Evolutionary conservation across 2,797 vertebrate genomes (phyloP).

Genomic region (Neosilurus hyrtlii): DNA sequence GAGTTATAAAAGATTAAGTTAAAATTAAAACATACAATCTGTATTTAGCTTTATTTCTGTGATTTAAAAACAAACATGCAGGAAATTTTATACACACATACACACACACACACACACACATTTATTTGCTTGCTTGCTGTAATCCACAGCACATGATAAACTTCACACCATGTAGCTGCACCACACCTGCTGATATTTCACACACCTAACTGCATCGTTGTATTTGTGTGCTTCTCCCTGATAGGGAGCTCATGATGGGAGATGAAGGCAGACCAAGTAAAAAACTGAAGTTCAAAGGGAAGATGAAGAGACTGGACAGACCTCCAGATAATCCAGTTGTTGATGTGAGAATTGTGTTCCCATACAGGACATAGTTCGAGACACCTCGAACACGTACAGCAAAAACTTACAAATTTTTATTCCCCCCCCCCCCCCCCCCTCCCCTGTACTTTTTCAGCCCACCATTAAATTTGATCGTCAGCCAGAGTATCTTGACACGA

Average conservation of each 20-base stretch:
- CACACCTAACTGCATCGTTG: not conserved
- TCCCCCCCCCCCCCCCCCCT: too few species aligned
- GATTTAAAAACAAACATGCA: not conserved
- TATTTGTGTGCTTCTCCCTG: not conserved
- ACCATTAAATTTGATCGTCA: conserved; percentile 97
- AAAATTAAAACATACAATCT: not conserved
- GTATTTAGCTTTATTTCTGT: not conserved
- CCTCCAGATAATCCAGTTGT: conserved; percentile 93
- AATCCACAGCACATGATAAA: not conserved
- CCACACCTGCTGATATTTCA: not conserved
- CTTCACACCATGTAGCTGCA: not conserved
- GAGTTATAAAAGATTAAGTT: not conserved
- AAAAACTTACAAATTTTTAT: too few species aligned
- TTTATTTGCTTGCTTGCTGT: not conserved
- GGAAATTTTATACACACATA: too few species aligned
- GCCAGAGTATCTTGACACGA: conserved; percentile 89
- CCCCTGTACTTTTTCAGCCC: conserved; percentile 70
- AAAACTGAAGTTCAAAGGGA: conserved; percentile 90
- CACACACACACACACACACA: too few species aligned
- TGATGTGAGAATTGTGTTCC: conserved; percentile 76
- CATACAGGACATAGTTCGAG: not conserved
- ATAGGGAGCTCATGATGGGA: conserved; percentile 93
- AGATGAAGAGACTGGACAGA: conserved; percentile 82
- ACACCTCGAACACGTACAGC: not conserved
- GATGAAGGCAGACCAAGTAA: conserved; percentile 91